Evolutionary conservation across 2,113 vertebrate species (phyloP).

Genomic region (Microcebus griseorufus): DNA sequence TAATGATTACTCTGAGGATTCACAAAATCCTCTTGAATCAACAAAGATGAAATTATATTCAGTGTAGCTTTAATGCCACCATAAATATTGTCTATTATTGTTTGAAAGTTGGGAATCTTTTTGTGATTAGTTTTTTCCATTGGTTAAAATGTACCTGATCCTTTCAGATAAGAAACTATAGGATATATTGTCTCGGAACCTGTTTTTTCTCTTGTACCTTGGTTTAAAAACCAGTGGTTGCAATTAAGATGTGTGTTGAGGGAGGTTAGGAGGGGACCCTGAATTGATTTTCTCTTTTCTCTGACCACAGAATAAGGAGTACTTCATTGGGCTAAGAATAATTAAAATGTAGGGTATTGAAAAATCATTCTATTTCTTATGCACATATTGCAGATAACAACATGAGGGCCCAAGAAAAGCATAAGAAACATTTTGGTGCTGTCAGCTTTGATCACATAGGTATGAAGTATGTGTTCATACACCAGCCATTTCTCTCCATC

Average conservation of each 20-base stretch:
- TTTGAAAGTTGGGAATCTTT: not conserved
- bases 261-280: too few relatives aligned
- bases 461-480: accelerated
- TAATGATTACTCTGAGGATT: not conserved
- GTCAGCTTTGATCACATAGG: accelerated
- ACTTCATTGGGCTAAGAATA: not conserved
- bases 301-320: not conserved
- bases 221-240: not conserved
- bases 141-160: not conserved
- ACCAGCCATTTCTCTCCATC: not conserved
- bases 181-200: not conserved
- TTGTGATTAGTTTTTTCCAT: not conserved
- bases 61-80: not conserved
- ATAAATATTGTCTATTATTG: not conserved
- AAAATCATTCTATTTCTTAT: not conserved
- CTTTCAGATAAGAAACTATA: not conserved
- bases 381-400: not conserved
- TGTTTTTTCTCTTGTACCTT: not conserved
- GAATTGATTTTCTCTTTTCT: too few relatives aligned
- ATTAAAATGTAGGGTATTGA: not conserved
- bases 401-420: not conserved
- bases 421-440: not conserved
- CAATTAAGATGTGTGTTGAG: not conserved
- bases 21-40: constrained; percentile 5
- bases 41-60: not conserved